A percentile compares a stretch with the other conserved stretches of the same genome.
phyloP scores from a whole-genome alignment of 2,113 vertebrate genomes.

The Pteronura brasiliensis region DNA sequence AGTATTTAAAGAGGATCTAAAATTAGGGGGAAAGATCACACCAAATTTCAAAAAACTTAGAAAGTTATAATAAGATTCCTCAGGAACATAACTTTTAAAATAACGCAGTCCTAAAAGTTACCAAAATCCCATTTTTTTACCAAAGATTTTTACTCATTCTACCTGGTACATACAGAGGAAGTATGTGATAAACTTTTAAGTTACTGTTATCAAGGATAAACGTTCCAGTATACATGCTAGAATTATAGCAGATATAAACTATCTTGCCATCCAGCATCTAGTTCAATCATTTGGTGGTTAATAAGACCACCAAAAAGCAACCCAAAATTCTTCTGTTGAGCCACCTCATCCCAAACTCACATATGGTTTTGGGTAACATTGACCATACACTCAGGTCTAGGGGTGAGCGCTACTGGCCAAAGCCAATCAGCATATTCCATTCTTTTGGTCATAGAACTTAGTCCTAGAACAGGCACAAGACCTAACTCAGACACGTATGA shows the following conservation, averaged over 20 bases:
- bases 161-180: not conserved
- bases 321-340: not conserved
- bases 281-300: not conserved
- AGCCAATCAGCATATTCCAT: not conserved
- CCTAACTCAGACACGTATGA: not conserved
- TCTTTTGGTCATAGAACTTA: not conserved
- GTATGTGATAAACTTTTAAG: not conserved
- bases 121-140: not conserved
- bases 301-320: not conserved
- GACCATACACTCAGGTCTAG: not conserved
- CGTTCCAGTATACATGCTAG: not conserved
- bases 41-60: constrained; percentile 7
- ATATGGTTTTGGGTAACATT: not conserved
- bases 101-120: not conserved
- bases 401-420: not conserved
- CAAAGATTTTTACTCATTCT: not conserved
- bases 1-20: not conserved
- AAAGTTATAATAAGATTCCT: constrained; percentile 2
- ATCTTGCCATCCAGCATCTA: not conserved
- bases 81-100: not conserved
- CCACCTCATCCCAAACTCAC: not conserved
- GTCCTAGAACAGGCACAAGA: not conserved
- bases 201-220: constrained; percentile 20
- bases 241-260: not conserved
- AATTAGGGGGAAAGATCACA: not conserved